Conservation (phyloP, 2,113 vertebrate species). For the Numida meleagris region DNA sequence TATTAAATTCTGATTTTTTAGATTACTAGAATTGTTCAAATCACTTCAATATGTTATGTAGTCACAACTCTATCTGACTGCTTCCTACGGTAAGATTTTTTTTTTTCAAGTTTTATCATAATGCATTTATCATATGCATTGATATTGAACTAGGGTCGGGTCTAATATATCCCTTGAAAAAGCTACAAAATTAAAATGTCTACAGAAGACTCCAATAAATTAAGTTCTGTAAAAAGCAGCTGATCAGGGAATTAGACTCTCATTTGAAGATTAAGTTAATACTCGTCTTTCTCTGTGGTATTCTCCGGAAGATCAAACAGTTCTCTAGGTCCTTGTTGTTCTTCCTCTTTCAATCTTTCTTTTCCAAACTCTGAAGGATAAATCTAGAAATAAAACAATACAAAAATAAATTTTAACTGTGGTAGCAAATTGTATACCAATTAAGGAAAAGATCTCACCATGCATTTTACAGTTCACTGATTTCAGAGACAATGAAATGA, state of each 20-base stretch:
- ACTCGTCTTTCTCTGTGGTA: conserved; percentile 89
- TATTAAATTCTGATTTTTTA: background rate
- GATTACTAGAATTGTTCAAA: background rate
- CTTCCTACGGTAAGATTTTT: background rate
- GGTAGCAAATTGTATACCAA: background rate
- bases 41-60: background rate
- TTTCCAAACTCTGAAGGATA: conserved; percentile 94
- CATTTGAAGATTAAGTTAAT: conserved; percentile 26
- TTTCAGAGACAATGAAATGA: background rate
- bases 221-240: background rate
- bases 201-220: background rate
- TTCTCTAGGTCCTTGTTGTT: conserved; percentile 89
- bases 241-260: background rate
- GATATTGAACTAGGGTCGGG: background rate
- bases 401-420: background rate
- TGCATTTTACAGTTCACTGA: background rate
- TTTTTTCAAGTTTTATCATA: background rate
- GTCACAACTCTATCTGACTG: no score
- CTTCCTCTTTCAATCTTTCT: conserved; percentile 85
- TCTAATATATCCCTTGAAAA: background rate
- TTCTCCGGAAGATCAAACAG: conserved; percentile 84
- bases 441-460: background rate
- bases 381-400: conserved; percentile 78
- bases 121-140: background rate
- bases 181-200: background rate